Conservation (phyloP, 1,140 invertebrate species). For the Drosophila sproati region DNA sequence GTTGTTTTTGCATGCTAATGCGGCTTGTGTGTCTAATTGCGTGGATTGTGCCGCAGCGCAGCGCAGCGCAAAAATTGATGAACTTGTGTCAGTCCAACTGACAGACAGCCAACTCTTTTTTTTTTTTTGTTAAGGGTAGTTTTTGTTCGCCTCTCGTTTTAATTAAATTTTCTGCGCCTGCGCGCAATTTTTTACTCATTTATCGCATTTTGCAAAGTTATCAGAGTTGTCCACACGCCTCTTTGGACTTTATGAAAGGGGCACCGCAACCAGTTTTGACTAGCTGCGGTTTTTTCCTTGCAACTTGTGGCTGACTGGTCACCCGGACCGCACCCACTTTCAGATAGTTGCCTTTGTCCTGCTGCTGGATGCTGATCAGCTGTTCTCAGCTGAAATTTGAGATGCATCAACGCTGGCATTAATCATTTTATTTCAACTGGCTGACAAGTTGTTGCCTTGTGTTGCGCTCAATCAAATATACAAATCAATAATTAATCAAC, state of each 20-base stretch:
- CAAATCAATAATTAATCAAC: slow-evolving; percentile 82
- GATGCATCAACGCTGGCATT: slow-evolving; percentile 24
- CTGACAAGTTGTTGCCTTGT: slow-evolving; percentile 11
- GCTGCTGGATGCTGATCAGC: background rate
- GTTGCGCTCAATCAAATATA: slow-evolving; percentile 66
- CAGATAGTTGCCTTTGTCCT: background rate
- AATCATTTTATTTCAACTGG: slow-evolving; percentile 38
- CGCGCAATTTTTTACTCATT: slow-evolving; percentile 78
- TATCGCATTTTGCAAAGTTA: slow-evolving; percentile 38
- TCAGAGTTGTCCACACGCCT: slow-evolving; percentile 42
- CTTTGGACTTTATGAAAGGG: background rate
- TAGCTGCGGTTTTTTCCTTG: slow-evolving; percentile 28
- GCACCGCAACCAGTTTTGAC: slow-evolving; percentile 31
- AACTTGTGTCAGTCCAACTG: slow-evolving; percentile 64
- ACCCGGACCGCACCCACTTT: slow-evolving; percentile 23
- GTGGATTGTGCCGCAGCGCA: slow-evolving; percentile 55
- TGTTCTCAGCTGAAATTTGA: slow-evolving; percentile 33
- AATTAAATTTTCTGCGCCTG: slow-evolving; percentile 82
- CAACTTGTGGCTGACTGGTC: slow-evolving; percentile 29
- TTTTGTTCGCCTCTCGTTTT: slow-evolving; percentile 55
- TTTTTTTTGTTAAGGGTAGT: slow-evolving; percentile 52
- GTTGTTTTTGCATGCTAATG: slow-evolving; percentile 58
- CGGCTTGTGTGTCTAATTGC: slow-evolving; percentile 72
- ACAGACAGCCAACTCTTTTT: slow-evolving; percentile 42
- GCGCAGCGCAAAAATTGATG: slow-evolving; percentile 65